Evolutionary conservation across 1,140 invertebrate genomes (phyloP).

Genomic region (Acromyrmex charruanus): DNA sequence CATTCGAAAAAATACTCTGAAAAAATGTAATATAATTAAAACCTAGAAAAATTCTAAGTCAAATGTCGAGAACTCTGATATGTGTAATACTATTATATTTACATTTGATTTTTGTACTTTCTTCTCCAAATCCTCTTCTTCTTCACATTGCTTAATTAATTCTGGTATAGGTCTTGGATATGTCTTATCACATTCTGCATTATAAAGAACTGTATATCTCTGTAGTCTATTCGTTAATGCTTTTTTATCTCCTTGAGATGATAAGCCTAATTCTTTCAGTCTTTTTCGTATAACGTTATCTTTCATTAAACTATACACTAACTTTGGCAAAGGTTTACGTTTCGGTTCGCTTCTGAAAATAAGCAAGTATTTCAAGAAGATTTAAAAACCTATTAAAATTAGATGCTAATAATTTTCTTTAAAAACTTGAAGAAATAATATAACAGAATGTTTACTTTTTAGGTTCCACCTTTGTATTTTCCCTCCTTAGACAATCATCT

Average conservation of each 20-base stretch:
- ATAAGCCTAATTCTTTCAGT: slow-evolving; percentile 86
- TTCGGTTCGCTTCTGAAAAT: slow-evolving; percentile 69
- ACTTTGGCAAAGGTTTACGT: slow-evolving; percentile 86
- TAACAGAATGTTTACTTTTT: slow-evolving; percentile 65
- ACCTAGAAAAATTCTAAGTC: background rate
- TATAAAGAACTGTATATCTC: slow-evolving; percentile 85
- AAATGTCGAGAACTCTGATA: background rate
- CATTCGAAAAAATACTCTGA: slow-evolving; percentile 76
- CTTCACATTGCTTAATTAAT: slow-evolving; percentile 84
- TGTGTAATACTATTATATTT: slow-evolving; percentile 28
- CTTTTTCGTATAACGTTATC: slow-evolving; percentile 86
- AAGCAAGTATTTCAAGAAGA: slow-evolving; percentile 4
- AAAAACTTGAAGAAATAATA: slow-evolving; percentile 38
- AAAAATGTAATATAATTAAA: slow-evolving; percentile 62
- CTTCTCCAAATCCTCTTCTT: slow-evolving; percentile 84
- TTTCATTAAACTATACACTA: slow-evolving; percentile 87
- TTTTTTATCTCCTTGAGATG: slow-evolving; percentile 85
- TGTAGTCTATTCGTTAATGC: slow-evolving; percentile 84
- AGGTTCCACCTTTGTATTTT: slow-evolving; percentile 61
- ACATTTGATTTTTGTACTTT: slow-evolving; percentile 74
- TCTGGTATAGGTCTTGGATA: slow-evolving; percentile 84
- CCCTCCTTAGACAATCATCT: slow-evolving; percentile 86
- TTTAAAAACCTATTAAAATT: background rate
- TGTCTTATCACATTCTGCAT: slow-evolving; percentile 86
- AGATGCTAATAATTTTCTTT: background rate